phyloP scores from a whole-genome alignment of 2,888 invertebrate genomes.

The Patella pellucida region DNA sequence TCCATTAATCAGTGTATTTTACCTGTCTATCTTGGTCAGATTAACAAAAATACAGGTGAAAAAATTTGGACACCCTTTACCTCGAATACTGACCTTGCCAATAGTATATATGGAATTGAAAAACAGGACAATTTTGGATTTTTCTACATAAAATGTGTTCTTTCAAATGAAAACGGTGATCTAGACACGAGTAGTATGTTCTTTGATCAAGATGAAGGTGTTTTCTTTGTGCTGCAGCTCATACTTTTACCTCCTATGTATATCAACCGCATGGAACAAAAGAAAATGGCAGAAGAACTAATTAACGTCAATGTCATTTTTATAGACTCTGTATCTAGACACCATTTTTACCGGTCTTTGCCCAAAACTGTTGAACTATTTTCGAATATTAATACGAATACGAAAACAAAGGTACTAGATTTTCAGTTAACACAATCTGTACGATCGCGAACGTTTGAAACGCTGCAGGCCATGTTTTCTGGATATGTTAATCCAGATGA shows the following conservation, averaged over 20 bases:
- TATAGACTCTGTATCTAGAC: conserved; percentile 56
- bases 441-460: conserved; percentile 57
- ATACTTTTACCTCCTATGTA: no score
- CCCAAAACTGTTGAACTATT: conserved; percentile 45
- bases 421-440: conserved; percentile 57
- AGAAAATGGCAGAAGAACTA: not conserved
- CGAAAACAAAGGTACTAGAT: conserved; percentile 43
- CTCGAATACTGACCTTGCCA: conserved; percentile 3
- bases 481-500: conserved; percentile 50
- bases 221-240: no score
- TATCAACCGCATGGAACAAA: not conserved
- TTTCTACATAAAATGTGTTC: conserved; percentile 33
- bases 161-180: not conserved
- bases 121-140: conserved; percentile 30
- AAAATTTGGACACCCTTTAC: conserved; percentile 22
- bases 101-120: not conserved
- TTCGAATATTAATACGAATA: conserved; percentile 28
- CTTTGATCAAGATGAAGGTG: no score
- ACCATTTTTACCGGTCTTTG: conserved; percentile 57
- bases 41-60: conserved; percentile 21
- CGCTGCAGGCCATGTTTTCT: conserved; percentile 50
- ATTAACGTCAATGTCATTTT: conserved; percentile 56
- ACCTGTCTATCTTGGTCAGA: conserved; percentile 19
- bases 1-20: conserved; percentile 24
- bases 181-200: no score